Evolutionary conservation across 2,888 invertebrate species (phyloP).

Genomic region (Elysia crispata): DNA sequence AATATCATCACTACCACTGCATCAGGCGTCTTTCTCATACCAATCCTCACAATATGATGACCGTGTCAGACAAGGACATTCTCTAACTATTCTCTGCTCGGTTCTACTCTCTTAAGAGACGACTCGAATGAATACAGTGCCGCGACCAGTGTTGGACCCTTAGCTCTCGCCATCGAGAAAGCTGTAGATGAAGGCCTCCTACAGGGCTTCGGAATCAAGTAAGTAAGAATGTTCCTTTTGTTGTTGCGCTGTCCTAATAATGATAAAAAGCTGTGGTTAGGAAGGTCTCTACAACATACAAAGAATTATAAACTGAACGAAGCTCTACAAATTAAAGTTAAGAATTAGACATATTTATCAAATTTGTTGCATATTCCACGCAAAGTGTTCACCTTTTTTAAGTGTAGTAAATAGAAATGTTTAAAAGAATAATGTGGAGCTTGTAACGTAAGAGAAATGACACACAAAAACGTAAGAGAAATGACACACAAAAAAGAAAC

Average conservation of each 20-base stretch:
- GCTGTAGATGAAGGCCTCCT: conserved; percentile 50
- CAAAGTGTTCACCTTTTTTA: too few relatives aligned
- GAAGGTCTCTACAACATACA: too few relatives aligned
- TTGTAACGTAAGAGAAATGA: too few relatives aligned
- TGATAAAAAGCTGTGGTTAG: too few relatives aligned
- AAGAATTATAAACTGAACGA: background rate
- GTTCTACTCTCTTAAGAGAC: background rate
- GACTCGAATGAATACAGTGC: conserved; percentile 37
- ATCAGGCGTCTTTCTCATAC: too few relatives aligned
- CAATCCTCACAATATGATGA: too few relatives aligned
- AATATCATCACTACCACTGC: background rate
- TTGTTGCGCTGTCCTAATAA: background rate
- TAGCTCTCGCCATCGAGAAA: conserved; percentile 53
- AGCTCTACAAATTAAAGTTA: background rate
- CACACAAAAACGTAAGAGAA: too few relatives aligned
- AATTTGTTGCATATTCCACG: background rate
- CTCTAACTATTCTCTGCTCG: background rate
- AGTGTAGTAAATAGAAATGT: too few relatives aligned
- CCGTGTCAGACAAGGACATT: too few relatives aligned
- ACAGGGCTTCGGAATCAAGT: conserved; percentile 49
- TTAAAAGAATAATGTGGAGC: too few relatives aligned
- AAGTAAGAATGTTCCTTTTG: background rate
- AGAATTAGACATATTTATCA: background rate
- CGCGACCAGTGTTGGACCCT: conserved; percentile 54
- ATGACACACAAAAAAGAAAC: too few relatives aligned